phyloP scores from a whole-genome alignment of 2,888 invertebrate species.

The Nipponacmea schrenckii region DNA sequence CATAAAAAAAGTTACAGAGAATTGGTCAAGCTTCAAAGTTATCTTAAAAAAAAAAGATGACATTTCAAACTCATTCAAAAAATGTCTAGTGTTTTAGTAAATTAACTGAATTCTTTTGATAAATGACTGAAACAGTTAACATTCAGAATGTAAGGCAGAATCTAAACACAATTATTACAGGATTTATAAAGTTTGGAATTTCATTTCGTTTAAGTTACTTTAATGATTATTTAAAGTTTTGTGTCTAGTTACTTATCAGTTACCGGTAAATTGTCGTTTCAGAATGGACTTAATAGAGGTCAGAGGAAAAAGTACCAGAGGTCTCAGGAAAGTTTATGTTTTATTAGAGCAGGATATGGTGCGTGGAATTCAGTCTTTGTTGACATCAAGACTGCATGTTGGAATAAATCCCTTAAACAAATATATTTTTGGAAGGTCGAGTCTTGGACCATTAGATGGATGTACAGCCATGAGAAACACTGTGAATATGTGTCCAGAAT shows the following conservation, averaged over 20 bases:
- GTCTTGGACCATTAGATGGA: slow-evolving; percentile 3
- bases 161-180: too few relatives aligned
- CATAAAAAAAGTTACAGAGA: too few relatives aligned
- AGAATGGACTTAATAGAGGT: slow-evolving; percentile 17
- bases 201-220: too few relatives aligned
- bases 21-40: too few relatives aligned
- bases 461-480: slow-evolving; percentile 12
- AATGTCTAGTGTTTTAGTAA: too few relatives aligned
- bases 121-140: too few relatives aligned
- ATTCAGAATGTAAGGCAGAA: too few relatives aligned
- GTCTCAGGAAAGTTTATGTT: slow-evolving; percentile 10
- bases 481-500: slow-evolving; percentile 18
- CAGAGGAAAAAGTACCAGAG: slow-evolving; percentile 15
- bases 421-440: slow-evolving; percentile 2
- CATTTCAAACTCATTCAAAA: too few relatives aligned
- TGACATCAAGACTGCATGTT: not conserved
- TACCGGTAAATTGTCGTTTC: not conserved
- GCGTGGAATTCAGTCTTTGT: not conserved
- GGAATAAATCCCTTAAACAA: not conserved
- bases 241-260: not conserved
- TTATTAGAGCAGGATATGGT: not conserved
- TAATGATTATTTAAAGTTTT: too few relatives aligned
- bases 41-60: too few relatives aligned
- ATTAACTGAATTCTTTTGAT: too few relatives aligned
- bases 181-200: too few relatives aligned